phyloP scores from a whole-genome alignment of 2,113 vertebrate species.

The Laterallus jamaicensis region DNA sequence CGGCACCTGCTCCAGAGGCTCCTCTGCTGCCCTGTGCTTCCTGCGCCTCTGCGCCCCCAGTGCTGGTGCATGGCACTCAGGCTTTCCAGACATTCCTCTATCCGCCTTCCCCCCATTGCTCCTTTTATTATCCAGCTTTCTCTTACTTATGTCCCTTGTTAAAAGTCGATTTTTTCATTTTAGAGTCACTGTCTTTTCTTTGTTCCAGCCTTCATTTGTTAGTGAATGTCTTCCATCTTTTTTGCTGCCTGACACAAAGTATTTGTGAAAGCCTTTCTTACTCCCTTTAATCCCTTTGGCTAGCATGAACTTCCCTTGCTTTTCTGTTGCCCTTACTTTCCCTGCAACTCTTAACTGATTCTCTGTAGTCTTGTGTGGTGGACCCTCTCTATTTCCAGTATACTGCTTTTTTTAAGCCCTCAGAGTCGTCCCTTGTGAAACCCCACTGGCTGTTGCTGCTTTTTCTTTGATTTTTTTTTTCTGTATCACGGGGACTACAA shows the following conservation, averaged over 20 bases:
- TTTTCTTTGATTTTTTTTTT: not conserved
- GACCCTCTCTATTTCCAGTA: conserved; percentile 13
- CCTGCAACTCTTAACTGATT: conserved; percentile 4
- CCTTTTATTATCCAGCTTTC: not conserved
- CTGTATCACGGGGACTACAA: not conserved
- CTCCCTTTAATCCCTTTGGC: conserved; percentile 38
- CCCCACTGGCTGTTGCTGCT: not conserved
- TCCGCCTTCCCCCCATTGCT: not conserved
- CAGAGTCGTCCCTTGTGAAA: not conserved
- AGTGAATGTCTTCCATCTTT: not conserved
- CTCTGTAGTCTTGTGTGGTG: not conserved
- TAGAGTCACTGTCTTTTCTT: not conserved
- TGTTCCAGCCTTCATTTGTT: conserved; percentile 11
- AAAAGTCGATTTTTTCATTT: not conserved
- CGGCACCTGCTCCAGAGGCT: not conserved
- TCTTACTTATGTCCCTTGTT: conserved; percentile 25
- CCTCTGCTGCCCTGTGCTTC: not conserved
- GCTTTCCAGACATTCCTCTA: not conserved
- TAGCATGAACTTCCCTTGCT: not conserved
- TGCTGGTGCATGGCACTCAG: rapidly evolving
- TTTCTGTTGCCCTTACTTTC: conserved; percentile 8
- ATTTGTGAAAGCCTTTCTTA: conserved; percentile 46
- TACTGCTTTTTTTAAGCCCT: not conserved
- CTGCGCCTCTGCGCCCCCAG: not conserved
- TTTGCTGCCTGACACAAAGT: conserved; percentile 12